phyloP scores from a whole-genome alignment of 2,888 invertebrate genomes.

The Nephrotoma flavescens region DNA sequence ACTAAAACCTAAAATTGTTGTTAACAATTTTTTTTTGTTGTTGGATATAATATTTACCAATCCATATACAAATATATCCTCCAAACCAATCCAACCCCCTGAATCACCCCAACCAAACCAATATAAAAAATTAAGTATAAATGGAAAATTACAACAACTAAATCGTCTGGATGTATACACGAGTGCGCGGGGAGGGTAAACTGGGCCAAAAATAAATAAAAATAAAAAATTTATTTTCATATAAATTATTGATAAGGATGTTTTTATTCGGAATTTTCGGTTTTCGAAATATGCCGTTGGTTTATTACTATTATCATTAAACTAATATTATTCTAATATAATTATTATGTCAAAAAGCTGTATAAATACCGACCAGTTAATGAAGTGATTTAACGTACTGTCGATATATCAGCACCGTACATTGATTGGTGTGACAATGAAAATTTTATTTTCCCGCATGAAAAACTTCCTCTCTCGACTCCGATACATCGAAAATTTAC shows the following conservation, averaged over 20 bases:
- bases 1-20: slow-evolving; percentile 2
- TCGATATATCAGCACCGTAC: neutral
- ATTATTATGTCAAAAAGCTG: neutral
- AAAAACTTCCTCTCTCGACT: neutral
- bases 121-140: neutral
- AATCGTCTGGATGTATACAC: neutral
- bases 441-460: neutral
- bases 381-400: neutral
- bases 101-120: neutral
- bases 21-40: neutral
- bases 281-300: neutral
- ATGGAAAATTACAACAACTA: neutral
- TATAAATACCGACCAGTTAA: neutral
- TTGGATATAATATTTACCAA: neutral
- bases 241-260: neutral
- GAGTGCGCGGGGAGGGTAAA: neutral
- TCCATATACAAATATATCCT: neutral
- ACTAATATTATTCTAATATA: neutral
- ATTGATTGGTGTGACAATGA: neutral
- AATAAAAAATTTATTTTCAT: neutral
- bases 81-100: neutral
- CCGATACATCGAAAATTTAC: neutral
- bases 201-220: neutral
- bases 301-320: neutral
- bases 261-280: neutral